Percentiles rank a stretch among this genome's conserved stretches.
Evolutionary conservation across 2,888 invertebrate genomes (phyloP).

Genomic region (Dascillus cervinus): DNA sequence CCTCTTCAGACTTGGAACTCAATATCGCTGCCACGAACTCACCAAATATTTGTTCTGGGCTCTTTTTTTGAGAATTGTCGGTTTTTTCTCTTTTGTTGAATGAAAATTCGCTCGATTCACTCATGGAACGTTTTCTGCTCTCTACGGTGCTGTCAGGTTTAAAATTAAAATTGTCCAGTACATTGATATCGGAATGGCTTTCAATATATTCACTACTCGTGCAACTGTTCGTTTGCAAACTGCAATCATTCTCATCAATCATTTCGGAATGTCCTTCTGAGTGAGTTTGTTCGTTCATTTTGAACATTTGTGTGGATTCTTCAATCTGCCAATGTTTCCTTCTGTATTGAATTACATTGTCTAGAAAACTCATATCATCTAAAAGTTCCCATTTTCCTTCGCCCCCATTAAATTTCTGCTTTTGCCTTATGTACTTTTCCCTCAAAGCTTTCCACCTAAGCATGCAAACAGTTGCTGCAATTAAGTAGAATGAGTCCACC

Average conservation of each 20-base stretch:
- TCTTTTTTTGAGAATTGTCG: constrained; percentile 16
- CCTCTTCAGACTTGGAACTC: constrained; percentile 26
- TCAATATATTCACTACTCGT: constrained; percentile 3
- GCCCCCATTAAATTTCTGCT: constrained; percentile 27
- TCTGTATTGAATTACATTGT: constrained; percentile 29
- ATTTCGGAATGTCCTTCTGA: constrained; percentile 14
- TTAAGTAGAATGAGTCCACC: too few relatives aligned
- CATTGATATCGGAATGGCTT: constrained; percentile 1
- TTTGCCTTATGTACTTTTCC: constrained; percentile 32
- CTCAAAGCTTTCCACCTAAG: constrained; percentile 30
- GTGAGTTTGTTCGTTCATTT: constrained; percentile 10
- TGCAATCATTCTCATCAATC: constrained; percentile 11
- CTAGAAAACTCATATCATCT: constrained; percentile 28
- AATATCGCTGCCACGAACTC: constrained; percentile 30
- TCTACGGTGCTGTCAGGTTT: constrained; percentile 13
- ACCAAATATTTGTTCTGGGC: constrained; percentile 30
- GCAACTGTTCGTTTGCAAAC: constrained; percentile 11
- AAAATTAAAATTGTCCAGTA: neutral
- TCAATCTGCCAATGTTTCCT: constrained; percentile 18
- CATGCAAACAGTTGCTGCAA: constrained; percentile 23
- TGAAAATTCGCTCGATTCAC: constrained; percentile 7
- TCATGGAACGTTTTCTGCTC: constrained; percentile 9
- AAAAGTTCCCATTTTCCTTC: constrained; percentile 29
- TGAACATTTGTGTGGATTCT: constrained; percentile 13
- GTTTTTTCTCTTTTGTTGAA: constrained; percentile 8